A percentile compares a stretch with the other conserved stretches of the same genome.
Conservation (phyloP, 2,797 vertebrate species). For the Tragopan temminckii region DNA sequence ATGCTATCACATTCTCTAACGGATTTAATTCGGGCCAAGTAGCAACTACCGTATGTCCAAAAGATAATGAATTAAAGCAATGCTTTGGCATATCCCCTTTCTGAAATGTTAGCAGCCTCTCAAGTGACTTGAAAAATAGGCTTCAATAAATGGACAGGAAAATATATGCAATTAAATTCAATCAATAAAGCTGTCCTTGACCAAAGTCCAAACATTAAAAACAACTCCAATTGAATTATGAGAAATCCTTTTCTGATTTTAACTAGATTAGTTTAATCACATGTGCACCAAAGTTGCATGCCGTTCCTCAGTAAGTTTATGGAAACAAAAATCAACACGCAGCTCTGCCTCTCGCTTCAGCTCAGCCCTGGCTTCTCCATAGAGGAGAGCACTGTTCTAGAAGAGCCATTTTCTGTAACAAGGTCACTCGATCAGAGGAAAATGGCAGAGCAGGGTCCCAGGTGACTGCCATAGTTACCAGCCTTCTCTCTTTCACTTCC, state of each 20-base stretch:
- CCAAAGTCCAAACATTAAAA: constrained; percentile 80
- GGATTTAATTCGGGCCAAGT: constrained; percentile 82
- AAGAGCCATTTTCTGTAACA: background rate
- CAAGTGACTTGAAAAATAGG: constrained; percentile 81
- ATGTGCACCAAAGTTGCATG: constrained; percentile 31
- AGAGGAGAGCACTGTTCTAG: background rate
- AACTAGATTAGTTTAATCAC: constrained; percentile 79
- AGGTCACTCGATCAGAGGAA: background rate
- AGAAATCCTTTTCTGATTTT: constrained; percentile 79
- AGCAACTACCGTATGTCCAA: constrained; percentile 79
- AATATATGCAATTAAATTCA: constrained; percentile 82
- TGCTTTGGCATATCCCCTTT: constrained; percentile 83
- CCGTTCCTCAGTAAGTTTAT: constrained; percentile 48
- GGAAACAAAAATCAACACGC: background rate
- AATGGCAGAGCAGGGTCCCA: background rate
- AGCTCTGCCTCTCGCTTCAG: background rate
- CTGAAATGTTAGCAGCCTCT: constrained; percentile 83
- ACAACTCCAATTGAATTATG: constrained; percentile 81
- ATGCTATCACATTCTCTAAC: constrained; percentile 81
- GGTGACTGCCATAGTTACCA: background rate
- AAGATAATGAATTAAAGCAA: constrained; percentile 88
- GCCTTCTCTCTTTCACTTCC: background rate
- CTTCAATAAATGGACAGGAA: constrained; percentile 80
- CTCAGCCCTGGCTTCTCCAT: background rate
- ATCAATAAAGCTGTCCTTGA: constrained; percentile 84